Base-by-base conservation (phyloP, 2,888 invertebrate species). In the Ormyrus rosae region DNA sequence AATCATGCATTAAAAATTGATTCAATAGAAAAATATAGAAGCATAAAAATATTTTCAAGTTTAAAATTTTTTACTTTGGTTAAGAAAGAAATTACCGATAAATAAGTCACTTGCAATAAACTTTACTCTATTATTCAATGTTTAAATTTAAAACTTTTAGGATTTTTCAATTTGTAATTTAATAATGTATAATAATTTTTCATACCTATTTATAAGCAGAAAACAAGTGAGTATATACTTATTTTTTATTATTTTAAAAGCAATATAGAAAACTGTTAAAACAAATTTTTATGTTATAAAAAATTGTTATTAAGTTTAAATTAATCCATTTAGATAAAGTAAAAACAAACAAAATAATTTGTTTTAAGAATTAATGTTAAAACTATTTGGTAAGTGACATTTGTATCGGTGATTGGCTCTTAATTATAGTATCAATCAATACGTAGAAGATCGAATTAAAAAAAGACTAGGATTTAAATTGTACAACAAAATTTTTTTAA, bases 171-270 rank as follows among this genome's bases (percentile, higher is more conserved):
- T 34, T 34, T 34, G 34, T 34, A 34, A 34, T 34, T 34, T 34
- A 0, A 34, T 34, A 71, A 71, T 50, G 9, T 11, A 45, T 45
- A 61, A 61, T 63, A 50, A 61, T 19, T 61, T 71, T 51, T 51
- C 46, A 10, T 11, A 46, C 51, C 34, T 5, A 45, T 55, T 11
- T 45, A 63, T 55, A 73, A 34, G 60, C 67, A 51, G 58, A 68
- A 46, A 60, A 60, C 55, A 50, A 68, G 75, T 75, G 67, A 75
- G 75, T 75, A 75, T 51, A 67, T 58, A 45, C 6, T 60, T 68
- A 46, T 60, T 68, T 34, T 34, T 75, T n/a, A 60, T 60, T 60
- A 34, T 34, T 4, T 34, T 34, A 34, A 34, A 34, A 34, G 4
- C 34, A 34, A 34, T 3, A 4, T 34, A 34, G 34, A 34, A 34